A percentile compares a stretch with the other conserved stretches of the same genome.
These are phyloP conservation scores for Ovis aries DNA, from an alignment of 2,113 vertebrate genomes.

Conservation along the genomic window ARS-UI_Ramb_v3.0 NC_056057.1:116191501-116192000, in stretches of 20 bases:
- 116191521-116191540: neutral
- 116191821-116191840: neutral
- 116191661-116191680: neutral
- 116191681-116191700: neutral
- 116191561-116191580: accelerated
- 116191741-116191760: neutral
- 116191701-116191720: neutral
- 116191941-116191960: neutral
- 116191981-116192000: neutral
- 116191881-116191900: neutral
- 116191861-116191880: neutral
- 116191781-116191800: no score
- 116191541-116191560: neutral
- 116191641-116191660: neutral
- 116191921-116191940: neutral
- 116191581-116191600: neutral
- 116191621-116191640: neutral
- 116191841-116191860: neutral
- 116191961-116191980: neutral
- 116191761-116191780: neutral
- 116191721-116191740: neutral
- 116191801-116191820: neutral
- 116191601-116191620: neutral
- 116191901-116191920: neutral
- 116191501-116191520: accelerated